Evolutionary conservation across 2,888 invertebrate species (phyloP).

Genomic region (Leptinotarsa peninsularis): DNA sequence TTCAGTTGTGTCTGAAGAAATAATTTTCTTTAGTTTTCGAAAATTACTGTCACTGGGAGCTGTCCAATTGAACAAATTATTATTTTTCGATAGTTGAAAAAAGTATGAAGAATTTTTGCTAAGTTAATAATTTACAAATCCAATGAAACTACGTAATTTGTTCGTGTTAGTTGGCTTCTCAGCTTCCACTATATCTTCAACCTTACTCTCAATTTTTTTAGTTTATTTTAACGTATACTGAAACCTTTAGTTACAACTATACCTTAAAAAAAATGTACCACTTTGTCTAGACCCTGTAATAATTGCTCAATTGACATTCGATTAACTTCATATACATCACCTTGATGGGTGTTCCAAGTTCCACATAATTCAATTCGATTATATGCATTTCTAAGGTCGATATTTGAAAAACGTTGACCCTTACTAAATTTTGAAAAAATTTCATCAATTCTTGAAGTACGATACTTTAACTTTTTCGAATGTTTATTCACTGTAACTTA

Average conservation of each 20-base stretch:
- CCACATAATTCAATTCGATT: neutral
- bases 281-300: neutral
- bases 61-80: conserved; percentile 30
- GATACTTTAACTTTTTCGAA: neutral
- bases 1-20: conserved; percentile 20
- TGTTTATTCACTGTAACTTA: neutral
- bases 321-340: neutral
- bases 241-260: conserved; percentile 44
- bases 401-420: neutral
- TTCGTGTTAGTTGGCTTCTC: conserved; percentile 32
- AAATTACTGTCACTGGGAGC: conserved; percentile 33
- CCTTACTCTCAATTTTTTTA: conserved; percentile 39
- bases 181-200: conserved; percentile 39
- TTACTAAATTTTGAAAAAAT: neutral
- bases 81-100: conserved; percentile 32
- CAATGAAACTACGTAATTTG: conserved; percentile 33
- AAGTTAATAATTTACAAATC: conserved; percentile 37
- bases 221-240: conserved; percentile 35
- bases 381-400: neutral
- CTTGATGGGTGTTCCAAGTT: neutral
- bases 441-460: neutral
- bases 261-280: neutral
- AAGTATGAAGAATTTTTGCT: conserved; percentile 27
- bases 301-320: neutral
- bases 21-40: conserved; percentile 30